Evolutionary conservation across 2,797 vertebrate genomes (phyloP).

Genomic region (Tragelaphus oryx): DNA sequence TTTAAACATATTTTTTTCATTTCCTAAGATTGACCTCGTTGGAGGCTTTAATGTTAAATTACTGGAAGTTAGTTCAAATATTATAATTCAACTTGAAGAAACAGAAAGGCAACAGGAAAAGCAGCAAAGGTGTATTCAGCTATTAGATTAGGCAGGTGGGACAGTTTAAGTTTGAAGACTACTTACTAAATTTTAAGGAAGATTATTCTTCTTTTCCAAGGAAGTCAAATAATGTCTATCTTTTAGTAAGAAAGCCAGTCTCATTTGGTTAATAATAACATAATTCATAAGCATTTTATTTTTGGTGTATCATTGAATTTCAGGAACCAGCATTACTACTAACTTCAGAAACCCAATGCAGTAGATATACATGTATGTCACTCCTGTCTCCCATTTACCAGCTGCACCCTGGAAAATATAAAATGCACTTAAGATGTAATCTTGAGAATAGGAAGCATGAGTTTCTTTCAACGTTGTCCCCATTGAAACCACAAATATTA

Average conservation of each 20-base stretch:
- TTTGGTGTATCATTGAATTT: neutral
- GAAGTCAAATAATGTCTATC: neutral
- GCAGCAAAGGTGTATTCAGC: neutral
- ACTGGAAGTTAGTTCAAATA: neutral
- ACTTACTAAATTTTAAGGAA: neutral
- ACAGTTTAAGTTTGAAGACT: neutral
- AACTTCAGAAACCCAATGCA: neutral
- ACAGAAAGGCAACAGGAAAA: neutral
- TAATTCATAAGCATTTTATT: neutral
- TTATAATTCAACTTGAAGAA: neutral
- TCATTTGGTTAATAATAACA: neutral
- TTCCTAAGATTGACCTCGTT: neutral
- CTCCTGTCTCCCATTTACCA: neutral
- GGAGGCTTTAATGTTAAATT: neutral
- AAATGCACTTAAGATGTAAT: neutral
- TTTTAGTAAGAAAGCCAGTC: neutral
- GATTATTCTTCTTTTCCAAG: neutral
- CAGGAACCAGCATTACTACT: neutral
- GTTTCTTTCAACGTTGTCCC: neutral
- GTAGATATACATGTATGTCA: neutral
- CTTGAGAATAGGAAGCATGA: neutral
- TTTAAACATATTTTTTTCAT: neutral
- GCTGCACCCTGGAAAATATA: neutral
- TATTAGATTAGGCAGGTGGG: neutral
- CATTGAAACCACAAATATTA: neutral